Conservation (phyloP, 2,888 invertebrate species). For the Atrina japonica region DNA sequence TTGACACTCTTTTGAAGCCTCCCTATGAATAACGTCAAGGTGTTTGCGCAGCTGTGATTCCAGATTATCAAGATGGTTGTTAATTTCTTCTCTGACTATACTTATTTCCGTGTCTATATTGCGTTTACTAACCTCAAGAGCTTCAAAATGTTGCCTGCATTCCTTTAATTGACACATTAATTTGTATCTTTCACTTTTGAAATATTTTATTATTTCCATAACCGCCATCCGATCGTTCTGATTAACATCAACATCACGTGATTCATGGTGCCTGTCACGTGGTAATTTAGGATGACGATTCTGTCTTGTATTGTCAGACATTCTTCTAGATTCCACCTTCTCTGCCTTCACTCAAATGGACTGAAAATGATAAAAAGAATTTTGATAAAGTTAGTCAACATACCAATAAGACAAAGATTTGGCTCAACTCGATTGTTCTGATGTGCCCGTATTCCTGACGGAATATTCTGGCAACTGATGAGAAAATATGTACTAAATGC, state of each 20-base stretch:
- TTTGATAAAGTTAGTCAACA: too few species aligned
- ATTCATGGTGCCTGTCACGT: slow-evolving; percentile 8
- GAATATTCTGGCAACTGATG: too few species aligned
- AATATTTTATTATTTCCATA: slow-evolving; percentile 23
- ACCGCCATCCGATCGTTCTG: slow-evolving; percentile 18
- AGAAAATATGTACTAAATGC: too few species aligned
- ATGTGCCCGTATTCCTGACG: too few species aligned
- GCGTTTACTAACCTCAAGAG: slow-evolving; percentile 19
- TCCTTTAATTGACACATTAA: slow-evolving; percentile 16
- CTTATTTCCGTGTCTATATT: slow-evolving; percentile 13
- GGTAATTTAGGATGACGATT: neutral
- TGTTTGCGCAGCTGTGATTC: slow-evolving; percentile 24
- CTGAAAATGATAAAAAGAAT: too few species aligned
- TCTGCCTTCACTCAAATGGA: too few species aligned
- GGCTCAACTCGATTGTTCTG: too few species aligned
- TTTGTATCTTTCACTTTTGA: slow-evolving; percentile 16
- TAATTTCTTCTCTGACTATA: slow-evolving; percentile 17
- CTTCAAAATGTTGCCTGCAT: slow-evolving; percentile 25
- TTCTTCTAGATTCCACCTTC: too few species aligned
- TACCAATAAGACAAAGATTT: too few species aligned
- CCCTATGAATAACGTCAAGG: slow-evolving; percentile 22
- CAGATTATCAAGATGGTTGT: slow-evolving; percentile 16
- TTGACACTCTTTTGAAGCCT: slow-evolving; percentile 27
- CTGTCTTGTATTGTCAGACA: too few species aligned
- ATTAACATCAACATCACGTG: slow-evolving; percentile 18